These are phyloP conservation scores for Amia ocellicauda DNA, from an alignment of 2,113 vertebrate species.

Conservation along the genomic window DNA sequence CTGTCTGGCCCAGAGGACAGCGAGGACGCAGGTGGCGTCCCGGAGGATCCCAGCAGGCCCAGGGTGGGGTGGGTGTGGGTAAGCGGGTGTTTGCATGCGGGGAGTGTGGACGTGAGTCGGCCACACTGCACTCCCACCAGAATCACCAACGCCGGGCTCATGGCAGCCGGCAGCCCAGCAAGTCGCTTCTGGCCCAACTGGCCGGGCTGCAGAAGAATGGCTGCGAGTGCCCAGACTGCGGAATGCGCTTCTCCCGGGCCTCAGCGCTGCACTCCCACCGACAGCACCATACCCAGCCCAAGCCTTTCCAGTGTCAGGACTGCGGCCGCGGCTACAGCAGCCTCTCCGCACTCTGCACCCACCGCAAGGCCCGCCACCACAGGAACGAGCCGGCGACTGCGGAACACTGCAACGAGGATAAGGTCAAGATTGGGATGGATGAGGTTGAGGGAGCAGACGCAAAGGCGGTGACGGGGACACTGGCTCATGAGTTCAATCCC, in stretches of 20 bases:
- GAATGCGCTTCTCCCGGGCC: slow-evolving; percentile 51
- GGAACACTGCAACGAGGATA: too few species aligned
- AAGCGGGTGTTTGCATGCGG: slow-evolving; percentile 39
- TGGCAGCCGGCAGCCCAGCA: slow-evolving; percentile 26
- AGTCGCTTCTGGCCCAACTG: slow-evolving; percentile 33
- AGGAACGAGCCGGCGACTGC: too few species aligned
- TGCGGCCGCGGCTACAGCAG: slow-evolving; percentile 52
- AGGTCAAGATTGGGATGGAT: too few species aligned
- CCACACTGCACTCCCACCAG: slow-evolving; percentile 37
- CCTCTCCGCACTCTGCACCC: slow-evolving; percentile 49
- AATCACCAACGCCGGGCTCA: slow-evolving; percentile 50
- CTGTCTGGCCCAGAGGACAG: too few species aligned
- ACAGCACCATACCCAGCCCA: slow-evolving; percentile 49
- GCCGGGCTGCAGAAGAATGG: slow-evolving; percentile 42
- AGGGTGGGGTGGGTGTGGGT: too few species aligned
- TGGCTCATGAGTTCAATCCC: slow-evolving; percentile 61
- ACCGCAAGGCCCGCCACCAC: slow-evolving; percentile 46
- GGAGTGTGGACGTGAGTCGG: slow-evolving; percentile 48
- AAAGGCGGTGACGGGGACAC: slow-evolving; percentile 13
- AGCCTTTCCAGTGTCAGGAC: slow-evolving; percentile 48
- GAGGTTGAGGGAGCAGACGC: slow-evolving; percentile 31
- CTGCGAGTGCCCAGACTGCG: slow-evolving; percentile 53
- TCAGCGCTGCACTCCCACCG: slow-evolving; percentile 63
- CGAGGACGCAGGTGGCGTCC: too few species aligned
- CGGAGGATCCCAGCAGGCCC: too few species aligned